Base-by-base conservation (phyloP, 1,140 invertebrate genomes). In the Coboldia fuscipes region DNA sequence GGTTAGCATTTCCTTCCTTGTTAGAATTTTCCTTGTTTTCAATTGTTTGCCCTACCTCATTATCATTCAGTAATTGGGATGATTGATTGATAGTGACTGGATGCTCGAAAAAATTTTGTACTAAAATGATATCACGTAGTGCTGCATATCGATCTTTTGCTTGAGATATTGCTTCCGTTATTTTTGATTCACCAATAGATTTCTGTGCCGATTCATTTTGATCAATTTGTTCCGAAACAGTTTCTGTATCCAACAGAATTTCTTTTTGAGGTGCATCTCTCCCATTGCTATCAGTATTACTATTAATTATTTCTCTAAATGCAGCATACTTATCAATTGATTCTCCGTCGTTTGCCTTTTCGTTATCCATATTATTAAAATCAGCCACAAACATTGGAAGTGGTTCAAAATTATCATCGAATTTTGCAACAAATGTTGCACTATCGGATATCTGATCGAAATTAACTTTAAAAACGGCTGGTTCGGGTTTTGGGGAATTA, bases 301-400 rank as follows among this genome's bases (percentile, higher is more conserved):
- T 59, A 38, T 76, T 72, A 14, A 81, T 61, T 34, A 85, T 64
- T 60, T 86, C 82, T 38, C 82, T 60, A 45, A 86, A 85, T 0
- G 78, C 82, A 0, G 81, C 81, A 48, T 86, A 86, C 39, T 79
- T 70, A 46, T 85, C 81, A 40, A 52, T 50, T 0, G 68, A 66
- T 5, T 59, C 57, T 22, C 58, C 45, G 26, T 46, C 51, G 4
- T 54, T 48, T 41, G 37, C 43, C 23, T 33, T 32, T 19, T 28
- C 33, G 30, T 17, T 39, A 15, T 27, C 37, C 14, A 36, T 31
- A 18, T 45, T 45, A 39, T 50, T 61, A 29, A 61, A 57, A 36
- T 66, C 65, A 41, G 69, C 63, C 34, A 63, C 64, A 43, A 74
- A 75, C 46, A 72, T 72, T 3, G 66, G 63, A 24, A 68, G 63